A percentile compares a stretch with the other conserved stretches of the same genome.
phyloP scores from a whole-genome alignment of 92 coral and sea anemone species.

The Blastomussa wellsi region DNA sequence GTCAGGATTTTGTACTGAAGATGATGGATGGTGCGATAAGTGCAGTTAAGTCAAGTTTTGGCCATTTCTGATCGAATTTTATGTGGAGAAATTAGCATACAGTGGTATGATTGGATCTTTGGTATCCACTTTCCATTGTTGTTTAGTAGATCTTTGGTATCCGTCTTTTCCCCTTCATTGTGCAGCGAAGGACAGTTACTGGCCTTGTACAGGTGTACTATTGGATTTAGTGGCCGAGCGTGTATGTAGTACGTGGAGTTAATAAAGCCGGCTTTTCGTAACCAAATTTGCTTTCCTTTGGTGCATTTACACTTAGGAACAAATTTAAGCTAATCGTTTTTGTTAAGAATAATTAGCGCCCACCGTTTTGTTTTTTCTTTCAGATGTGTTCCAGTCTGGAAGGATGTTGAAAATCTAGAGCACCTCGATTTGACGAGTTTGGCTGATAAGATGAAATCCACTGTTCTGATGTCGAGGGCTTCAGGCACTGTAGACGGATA shows the following conservation, averaged over 20 bases:
- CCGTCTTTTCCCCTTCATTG: background rate
- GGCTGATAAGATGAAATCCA: too few species aligned
- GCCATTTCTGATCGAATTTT: too few species aligned
- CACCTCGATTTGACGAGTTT: too few species aligned
- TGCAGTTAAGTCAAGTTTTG: background rate
- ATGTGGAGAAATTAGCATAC: too few species aligned
- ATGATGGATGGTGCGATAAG: slow-evolving; percentile 12
- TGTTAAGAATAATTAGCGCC: too few species aligned
- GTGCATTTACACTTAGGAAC: too few species aligned
- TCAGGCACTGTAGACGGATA: slow-evolving; percentile 5
- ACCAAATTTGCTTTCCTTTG: too few species aligned
- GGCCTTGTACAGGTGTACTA: background rate
- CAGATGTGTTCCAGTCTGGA: too few species aligned
- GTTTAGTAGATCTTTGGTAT: background rate
- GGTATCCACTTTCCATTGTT: background rate
- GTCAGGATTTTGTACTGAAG: slow-evolving; percentile 17
- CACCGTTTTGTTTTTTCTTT: too few species aligned
- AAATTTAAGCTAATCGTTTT: too few species aligned
- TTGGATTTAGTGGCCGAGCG: background rate
- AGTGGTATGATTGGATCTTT: background rate
- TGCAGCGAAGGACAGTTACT: background rate
- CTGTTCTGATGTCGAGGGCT: background rate
- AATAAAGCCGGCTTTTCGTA: slow-evolving; percentile 13
- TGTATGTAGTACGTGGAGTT: background rate
- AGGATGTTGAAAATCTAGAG: too few species aligned